Percentiles rank a stretch among this genome's conserved stretches.
These are phyloP conservation scores for Brachyalestes nurse DNA, from an alignment of 2,797 vertebrate genomes.

Conservation along the genomic window DNA sequence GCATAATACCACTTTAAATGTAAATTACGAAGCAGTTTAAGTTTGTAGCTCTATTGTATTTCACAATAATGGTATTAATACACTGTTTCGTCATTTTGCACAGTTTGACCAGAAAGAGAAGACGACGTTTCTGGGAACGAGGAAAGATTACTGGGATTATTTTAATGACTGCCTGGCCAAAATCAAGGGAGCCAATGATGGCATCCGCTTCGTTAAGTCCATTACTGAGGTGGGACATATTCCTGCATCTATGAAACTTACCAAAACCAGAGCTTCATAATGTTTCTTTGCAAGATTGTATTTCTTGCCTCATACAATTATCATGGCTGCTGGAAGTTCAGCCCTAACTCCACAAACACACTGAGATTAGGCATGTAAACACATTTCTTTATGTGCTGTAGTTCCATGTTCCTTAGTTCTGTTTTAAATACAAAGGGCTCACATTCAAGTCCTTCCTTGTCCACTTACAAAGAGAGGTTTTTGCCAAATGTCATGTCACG, in stretches of 20 bases:
- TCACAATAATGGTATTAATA: too few relatives aligned
- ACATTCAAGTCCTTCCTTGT: neutral
- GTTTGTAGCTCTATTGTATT: too few relatives aligned
- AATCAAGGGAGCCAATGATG: constrained; percentile 94
- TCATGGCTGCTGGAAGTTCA: too few relatives aligned
- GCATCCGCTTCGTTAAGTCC: constrained; percentile 95
- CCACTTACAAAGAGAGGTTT: neutral
- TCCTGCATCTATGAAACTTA: too few relatives aligned
- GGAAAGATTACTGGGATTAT: constrained; percentile 98
- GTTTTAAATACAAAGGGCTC: neutral
- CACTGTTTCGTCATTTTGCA: neutral
- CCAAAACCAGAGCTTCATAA: too few relatives aligned
- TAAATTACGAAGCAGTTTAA: too few relatives aligned
- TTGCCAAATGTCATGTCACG: constrained; percentile 20
- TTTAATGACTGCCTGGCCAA: constrained; percentile 94
- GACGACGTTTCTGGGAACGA: constrained; percentile 88
- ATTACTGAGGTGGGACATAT: constrained; percentile 85
- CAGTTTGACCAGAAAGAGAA: constrained; percentile 98
- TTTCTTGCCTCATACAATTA: too few relatives aligned
- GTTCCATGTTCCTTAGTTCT: constrained; percentile 1
- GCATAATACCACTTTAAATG: too few relatives aligned
- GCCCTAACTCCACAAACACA: neutral
- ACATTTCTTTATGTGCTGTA: neutral
- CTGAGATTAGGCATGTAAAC: neutral
- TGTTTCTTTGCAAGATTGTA: too few relatives aligned